Conservation (phyloP, 2,888 invertebrate species). For the Chymomyza amoena region DNA sequence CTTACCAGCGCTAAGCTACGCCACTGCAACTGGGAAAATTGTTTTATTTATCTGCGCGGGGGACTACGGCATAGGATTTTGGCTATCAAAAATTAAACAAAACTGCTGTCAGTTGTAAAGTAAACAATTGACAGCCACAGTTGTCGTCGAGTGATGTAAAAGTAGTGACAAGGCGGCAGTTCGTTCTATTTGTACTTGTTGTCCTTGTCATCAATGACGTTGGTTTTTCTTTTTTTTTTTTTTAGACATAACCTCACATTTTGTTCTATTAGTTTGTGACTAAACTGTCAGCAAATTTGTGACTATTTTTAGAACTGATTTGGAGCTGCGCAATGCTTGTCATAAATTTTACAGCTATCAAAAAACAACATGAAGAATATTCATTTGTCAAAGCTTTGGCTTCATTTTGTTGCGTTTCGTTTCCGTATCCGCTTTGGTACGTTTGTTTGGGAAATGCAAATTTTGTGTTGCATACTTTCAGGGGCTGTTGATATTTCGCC, state of each 20-base stretch:
- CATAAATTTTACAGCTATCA: background rate
- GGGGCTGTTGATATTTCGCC: slow-evolving; percentile 7
- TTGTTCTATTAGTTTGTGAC: background rate
- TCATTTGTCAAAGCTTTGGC: background rate
- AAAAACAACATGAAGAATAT: slow-evolving; percentile 9
- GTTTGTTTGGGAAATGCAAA: slow-evolving; percentile 45
- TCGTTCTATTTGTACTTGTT: background rate
- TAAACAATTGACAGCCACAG: slow-evolving; percentile 62
- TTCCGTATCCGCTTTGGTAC: background rate
- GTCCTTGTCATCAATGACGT: background rate
- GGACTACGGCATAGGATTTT: background rate
- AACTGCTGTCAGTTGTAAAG: slow-evolving; percentile 62
- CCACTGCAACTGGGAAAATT: slow-evolving; percentile 25
- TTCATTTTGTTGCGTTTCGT: background rate
- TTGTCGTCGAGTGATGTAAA: background rate
- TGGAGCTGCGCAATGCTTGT: background rate
- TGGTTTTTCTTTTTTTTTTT: background rate
- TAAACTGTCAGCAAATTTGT: slow-evolving; percentile 63
- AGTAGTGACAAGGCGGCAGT: background rate
- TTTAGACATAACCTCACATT: background rate
- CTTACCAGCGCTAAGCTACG: too few species aligned
- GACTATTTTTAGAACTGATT: slow-evolving; percentile 39
- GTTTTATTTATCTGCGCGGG: slow-evolving; percentile 38
- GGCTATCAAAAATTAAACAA: slow-evolving; percentile 41
- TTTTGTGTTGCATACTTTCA: slow-evolving; percentile 50